Percentiles rank a stretch among this genome's conserved stretches.
Conservation (phyloP, 1,140 invertebrate genomes). For the Zaprionus davidi region DNA sequence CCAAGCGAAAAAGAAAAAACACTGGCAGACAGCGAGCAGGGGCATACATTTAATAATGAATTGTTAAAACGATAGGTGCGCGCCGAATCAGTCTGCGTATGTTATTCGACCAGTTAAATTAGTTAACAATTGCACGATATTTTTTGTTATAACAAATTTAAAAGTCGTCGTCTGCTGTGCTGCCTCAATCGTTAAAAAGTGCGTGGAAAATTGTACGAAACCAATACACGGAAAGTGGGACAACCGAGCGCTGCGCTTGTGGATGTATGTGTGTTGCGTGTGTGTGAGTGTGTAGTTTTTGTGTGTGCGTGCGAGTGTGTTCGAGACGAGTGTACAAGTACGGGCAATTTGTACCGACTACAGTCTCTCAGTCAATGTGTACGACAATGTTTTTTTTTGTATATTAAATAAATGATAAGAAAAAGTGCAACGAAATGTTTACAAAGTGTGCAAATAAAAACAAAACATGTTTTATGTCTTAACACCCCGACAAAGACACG, state of each 20-base stretch:
- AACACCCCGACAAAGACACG: conserved; percentile 50
- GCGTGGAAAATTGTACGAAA: conserved; percentile 82
- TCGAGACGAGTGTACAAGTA: conserved; percentile 50
- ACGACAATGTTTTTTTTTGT: conserved; percentile 50
- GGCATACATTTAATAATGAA: conserved; percentile 75
- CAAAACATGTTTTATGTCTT: conserved; percentile 54
- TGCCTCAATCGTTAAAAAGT: conserved; percentile 75
- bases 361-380: conserved; percentile 50
- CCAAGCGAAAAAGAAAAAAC: conserved; percentile 65
- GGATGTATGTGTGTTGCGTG: conserved; percentile 31
- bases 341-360: conserved; percentile 54
- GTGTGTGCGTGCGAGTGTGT: conserved; percentile 40
- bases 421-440: conserved; percentile 61
- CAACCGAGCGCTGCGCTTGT: conserved; percentile 71
- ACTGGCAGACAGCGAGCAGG: conserved; percentile 74
- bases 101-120: conserved; percentile 44
- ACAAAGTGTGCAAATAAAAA: conserved; percentile 59
- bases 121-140: conserved; percentile 44
- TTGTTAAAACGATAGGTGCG: conserved; percentile 73
- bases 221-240: conserved; percentile 81
- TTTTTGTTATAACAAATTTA: conserved; percentile 64
- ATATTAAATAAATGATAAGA: conserved; percentile 46
- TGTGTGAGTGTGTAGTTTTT: conserved; percentile 31
- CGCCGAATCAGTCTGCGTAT: conserved; percentile 64
- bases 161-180: conserved; percentile 53